Percentiles rank a stretch among this genome's conserved stretches.
These are phyloP conservation scores for Lepus europaeus DNA, from an alignment of 2,113 vertebrate genomes.

Conservation along the genomic window DNA sequence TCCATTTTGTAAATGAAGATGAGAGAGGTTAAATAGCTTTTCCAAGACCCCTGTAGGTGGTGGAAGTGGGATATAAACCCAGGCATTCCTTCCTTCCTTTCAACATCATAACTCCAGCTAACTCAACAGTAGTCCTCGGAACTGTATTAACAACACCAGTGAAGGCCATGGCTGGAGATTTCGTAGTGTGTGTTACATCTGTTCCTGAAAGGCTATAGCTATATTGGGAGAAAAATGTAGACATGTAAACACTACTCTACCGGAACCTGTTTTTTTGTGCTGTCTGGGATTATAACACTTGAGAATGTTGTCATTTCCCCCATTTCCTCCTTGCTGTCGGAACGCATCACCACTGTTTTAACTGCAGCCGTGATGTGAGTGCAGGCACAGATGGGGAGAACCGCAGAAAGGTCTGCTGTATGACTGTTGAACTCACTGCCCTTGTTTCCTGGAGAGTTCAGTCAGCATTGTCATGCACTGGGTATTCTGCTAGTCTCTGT, in stretches of 20 bases:
- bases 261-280: neutral
- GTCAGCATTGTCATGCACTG: neutral
- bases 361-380: neutral
- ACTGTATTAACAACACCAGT: neutral
- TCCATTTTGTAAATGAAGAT: neutral
- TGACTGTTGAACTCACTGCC: constrained; percentile 5
- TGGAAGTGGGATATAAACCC: neutral
- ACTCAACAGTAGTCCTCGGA: neutral
- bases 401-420: rapidly evolving
- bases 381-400: neutral
- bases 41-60: neutral
- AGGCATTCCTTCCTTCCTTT: neutral
- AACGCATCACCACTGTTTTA: neutral
- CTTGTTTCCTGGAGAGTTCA: neutral
- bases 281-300: constrained; percentile 39
- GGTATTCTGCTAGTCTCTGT: constrained; percentile 6
- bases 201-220: neutral
- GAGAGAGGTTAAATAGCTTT: neutral
- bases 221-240: neutral
- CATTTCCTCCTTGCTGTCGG: neutral
- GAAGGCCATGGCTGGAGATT: neutral
- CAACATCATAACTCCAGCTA: neutral
- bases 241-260: neutral
- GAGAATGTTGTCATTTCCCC: neutral
- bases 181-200: neutral